A percentile compares a stretch with the other conserved stretches of the same genome.
Conservation (phyloP, 2,797 vertebrate genomes). For the Molossus alvarezi region DNA sequence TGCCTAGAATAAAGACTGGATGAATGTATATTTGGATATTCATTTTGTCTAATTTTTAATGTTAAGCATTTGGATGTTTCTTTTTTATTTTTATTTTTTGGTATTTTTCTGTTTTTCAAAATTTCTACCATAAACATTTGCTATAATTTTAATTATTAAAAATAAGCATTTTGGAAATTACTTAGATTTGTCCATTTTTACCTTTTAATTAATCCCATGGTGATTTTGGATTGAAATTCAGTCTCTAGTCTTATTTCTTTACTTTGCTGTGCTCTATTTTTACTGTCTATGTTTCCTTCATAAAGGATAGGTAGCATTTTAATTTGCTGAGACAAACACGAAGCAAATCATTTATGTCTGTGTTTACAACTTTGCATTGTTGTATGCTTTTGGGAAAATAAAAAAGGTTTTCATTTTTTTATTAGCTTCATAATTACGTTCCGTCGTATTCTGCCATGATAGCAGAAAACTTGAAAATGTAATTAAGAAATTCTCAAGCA, state of each 20-base stretch:
- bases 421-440: conserved; percentile 88
- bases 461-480: conserved; percentile 87
- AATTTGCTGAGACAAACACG: conserved; percentile 76
- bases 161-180: background rate
- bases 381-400: conserved; percentile 82
- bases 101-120: conserved; percentile 42
- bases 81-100: background rate
- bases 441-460: conserved; percentile 85
- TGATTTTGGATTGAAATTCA: conserved; percentile 49
- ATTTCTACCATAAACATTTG: conserved; percentile 36
- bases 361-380: conserved; percentile 79
- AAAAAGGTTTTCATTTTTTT: conserved; percentile 81
- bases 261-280: conserved; percentile 57
- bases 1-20: background rate
- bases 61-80: background rate
- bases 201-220: conserved; percentile 69
- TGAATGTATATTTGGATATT: background rate
- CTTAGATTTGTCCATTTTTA: conserved; percentile 64
- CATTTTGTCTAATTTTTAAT: conserved; percentile 19
- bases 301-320: conserved; percentile 58
- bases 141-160: conserved; percentile 40
- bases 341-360: conserved; percentile 63
- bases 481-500: conserved; percentile 90
- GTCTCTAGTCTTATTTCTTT: conserved; percentile 46
- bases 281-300: conserved; percentile 72